Evolutionary conservation across 2,113 vertebrate species (phyloP).

Genomic region (Sterna hirundo): DNA sequence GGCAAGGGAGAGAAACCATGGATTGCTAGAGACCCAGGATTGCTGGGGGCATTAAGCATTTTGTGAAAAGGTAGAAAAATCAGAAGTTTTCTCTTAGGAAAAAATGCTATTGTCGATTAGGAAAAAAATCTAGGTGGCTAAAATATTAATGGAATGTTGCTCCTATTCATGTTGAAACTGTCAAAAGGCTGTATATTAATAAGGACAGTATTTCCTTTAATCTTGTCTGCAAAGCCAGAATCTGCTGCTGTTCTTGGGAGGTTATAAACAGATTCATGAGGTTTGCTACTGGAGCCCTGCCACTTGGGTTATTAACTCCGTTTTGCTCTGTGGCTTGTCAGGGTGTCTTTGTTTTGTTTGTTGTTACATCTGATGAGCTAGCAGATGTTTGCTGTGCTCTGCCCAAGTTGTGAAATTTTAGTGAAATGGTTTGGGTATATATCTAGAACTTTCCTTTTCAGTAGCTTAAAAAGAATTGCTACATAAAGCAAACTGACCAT

Average conservation of each 20-base stretch:
- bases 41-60: neutral
- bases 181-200: neutral
- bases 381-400: neutral
- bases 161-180: neutral
- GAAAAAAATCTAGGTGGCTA: neutral
- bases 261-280: neutral
- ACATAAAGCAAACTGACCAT: neutral
- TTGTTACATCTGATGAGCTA: neutral
- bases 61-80: neutral
- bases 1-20: neutral
- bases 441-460: neutral
- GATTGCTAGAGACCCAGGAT: neutral
- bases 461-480: neutral
- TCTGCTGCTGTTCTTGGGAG: neutral
- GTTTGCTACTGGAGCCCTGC: neutral
- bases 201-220: neutral
- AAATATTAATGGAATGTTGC: neutral
- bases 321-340: neutral
- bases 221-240: neutral
- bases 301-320: neutral
- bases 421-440: neutral
- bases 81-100: neutral
- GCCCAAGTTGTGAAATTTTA: neutral
- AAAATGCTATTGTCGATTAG: neutral
- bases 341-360: neutral